Evolutionary conservation across 2,888 invertebrate species (phyloP), one percentile per base, ranked within the genome.

Genomic region (Drosophila engyochracea): DNA sequence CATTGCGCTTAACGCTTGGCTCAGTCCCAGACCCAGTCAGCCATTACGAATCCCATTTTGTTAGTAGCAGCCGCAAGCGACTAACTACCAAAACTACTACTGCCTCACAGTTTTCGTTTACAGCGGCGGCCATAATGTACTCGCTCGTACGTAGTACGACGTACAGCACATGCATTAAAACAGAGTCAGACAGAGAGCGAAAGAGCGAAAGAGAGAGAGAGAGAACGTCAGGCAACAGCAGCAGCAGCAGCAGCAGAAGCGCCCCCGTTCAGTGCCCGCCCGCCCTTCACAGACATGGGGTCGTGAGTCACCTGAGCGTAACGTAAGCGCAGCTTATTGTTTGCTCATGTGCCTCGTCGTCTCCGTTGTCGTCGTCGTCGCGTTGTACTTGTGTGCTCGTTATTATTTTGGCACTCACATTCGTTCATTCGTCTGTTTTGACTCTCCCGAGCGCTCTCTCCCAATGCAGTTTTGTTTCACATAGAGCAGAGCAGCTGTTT

Each of bases 231-330:
- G n/a, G 37, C 28, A 28, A 5, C 28, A 28, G 28, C 35, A 35
- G 35, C 39, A 19, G n/a, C 37, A 49, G 9, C 28, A 28, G 28
- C 51, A 28, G 52, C 33, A 65, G 60, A 69, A 72, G 65, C 74
- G 78, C 70, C 63, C 65, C 71, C 63, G 68, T 71, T 71, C 55
- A 49, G 51, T 44, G 59, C 69, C 76, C 78, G 81, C 81, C 73
- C 65, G 76, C 81, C 78, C 84, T 71, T 59, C 81, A 22, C 35
- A 57, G 51, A 55, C 39, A 30, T 52, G 39, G 60, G 54, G 52
- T 82, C 82, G 91, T 92, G 92, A 92, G 88, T 91, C 92, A 92
- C 89, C 92, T 89, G 91, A 91, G 91, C 92, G 91, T 89, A 92
- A 91, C 92, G 89, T 90, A 89, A 87, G 88, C 91, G 76, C 76